These are phyloP conservation scores for Hydrozoanthus gracilis DNA, from an alignment of 92 coral and sea anemone genomes.

Conservation along the genomic window DNA sequence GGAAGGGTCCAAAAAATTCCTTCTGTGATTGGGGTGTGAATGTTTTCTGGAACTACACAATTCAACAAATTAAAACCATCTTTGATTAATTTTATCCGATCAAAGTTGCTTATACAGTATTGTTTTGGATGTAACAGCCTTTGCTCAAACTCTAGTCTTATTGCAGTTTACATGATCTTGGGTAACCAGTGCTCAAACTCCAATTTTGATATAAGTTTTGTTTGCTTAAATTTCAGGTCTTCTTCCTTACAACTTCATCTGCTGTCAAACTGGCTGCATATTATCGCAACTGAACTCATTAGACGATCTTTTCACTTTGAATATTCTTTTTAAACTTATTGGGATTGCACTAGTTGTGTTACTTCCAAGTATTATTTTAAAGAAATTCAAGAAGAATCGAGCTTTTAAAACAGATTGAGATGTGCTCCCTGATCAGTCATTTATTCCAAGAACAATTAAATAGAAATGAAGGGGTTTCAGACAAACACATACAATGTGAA, in stretches of 20 bases:
- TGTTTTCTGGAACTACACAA: no score
- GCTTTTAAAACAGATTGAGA: neutral
- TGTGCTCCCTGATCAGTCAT: conserved; percentile 1
- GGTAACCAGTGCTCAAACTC: neutral
- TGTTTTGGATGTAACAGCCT: no score
- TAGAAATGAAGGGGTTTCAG: neutral
- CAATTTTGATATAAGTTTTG: neutral
- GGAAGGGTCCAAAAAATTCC: no score
- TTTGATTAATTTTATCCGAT: no score
- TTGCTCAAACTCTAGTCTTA: no score
- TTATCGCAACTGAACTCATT: conserved; percentile 82
- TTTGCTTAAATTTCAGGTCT: conserved; percentile 70
- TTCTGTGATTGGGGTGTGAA: no score
- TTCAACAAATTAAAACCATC: no score
- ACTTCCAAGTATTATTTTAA: conserved; percentile 81
- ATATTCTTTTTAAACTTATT: conserved; percentile 75
- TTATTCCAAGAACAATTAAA: neutral
- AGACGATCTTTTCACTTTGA: conserved; percentile 81
- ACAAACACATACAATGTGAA: no score
- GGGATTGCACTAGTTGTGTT: conserved; percentile 83
- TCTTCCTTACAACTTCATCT: conserved; percentile 96
- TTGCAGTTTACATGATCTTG: neutral
- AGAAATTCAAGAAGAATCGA: conserved; percentile 54
- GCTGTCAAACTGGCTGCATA: conserved; percentile 97
- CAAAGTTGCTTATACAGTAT: no score